Base-by-base conservation (phyloP, 2,797 vertebrate genomes). In the Cynopterus sphinx region DNA sequence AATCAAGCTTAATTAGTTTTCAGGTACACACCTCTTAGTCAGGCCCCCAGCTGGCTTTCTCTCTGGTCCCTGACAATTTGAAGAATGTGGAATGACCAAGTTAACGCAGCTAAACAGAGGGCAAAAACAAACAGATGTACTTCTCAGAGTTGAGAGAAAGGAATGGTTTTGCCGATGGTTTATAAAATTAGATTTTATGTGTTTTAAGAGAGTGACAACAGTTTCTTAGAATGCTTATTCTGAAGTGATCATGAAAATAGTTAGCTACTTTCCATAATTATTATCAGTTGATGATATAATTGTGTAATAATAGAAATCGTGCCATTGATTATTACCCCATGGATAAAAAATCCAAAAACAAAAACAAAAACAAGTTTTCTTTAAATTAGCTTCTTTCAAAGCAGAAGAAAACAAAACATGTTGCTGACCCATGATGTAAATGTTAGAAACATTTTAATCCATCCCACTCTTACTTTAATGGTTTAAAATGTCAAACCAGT, bases 281-380 rank as follows among this genome's bases (percentile, higher is more conserved):
- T 98, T 98, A 98, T 97, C 87, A 1, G 46, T 90, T 98, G 97
- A 98, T 98, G 92, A 96, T 97, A 97, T 98, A 98, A 98, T 98
- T 98, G 96, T 96, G 59, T 96, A 96, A 81, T 97, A 98, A 98
- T 97, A 97, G 97, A 98, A 98, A 97, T 95, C 88, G 94, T 96
- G 95, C 71, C 85, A 93, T 91, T 98, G 97, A 98, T 98, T 98
- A 98, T 97, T 98, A 98, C 88, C 55, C 6, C 63, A 75, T 98
- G 96, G 91, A 95, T 95, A 21, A 95, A 93, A 92, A 96, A 95
- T 33, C 33, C 33, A 33, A 33, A 33, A 33, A 33, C 33, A 33
- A 33, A 33, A 33, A 33, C 33, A 95, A 96, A 92, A 86, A 39
- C 36, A 46, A 43, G n/a, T 87, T 93, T 93, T 24, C 53, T 87